A percentile compares a stretch with the other conserved stretches of the same genome.
Evolutionary conservation across 2,113 vertebrate species (phyloP).

Genomic region (Paralichthys olivaceus): DNA sequence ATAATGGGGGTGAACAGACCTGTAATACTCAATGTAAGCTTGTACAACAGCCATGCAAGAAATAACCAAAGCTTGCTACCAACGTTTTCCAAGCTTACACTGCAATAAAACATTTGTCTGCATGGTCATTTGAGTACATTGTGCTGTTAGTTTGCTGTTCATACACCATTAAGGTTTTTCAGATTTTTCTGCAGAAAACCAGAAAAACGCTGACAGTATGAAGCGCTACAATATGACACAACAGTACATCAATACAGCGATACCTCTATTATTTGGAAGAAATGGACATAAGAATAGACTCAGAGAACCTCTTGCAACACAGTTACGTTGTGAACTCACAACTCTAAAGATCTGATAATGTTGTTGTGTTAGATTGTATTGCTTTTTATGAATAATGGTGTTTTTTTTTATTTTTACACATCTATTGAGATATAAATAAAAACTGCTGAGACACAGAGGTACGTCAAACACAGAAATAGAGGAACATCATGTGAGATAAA

Average conservation of each 20-base stretch:
- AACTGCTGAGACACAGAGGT: not conserved
- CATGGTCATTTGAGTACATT: not conserved
- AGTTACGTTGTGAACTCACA: not conserved
- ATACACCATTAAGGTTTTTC: not conserved
- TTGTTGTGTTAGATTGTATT: not conserved
- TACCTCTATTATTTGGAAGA: not conserved
- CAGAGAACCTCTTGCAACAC: not conserved
- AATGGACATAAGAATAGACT: not conserved
- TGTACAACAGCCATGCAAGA: slow-evolving; percentile 31
- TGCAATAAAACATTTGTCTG: slow-evolving; percentile 12
- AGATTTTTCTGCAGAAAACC: not conserved
- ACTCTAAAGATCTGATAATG: too few species aligned
- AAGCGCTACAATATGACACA: not conserved
- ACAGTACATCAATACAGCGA: too few species aligned
- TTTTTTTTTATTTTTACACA: not conserved
- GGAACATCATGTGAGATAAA: slow-evolving; percentile 3
- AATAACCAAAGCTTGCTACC: slow-evolving; percentile 8
- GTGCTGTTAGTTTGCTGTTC: not conserved
- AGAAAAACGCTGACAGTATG: not conserved
- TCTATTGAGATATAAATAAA: not conserved
- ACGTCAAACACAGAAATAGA: not conserved
- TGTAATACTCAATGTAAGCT: slow-evolving; percentile 34
- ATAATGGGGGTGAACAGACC: slow-evolving; percentile 32
- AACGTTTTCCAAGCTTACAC: not conserved
- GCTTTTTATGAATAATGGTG: not conserved